Evolutionary conservation across 2,113 vertebrate genomes (phyloP).

Genomic region (Orcinus orca): DNA sequence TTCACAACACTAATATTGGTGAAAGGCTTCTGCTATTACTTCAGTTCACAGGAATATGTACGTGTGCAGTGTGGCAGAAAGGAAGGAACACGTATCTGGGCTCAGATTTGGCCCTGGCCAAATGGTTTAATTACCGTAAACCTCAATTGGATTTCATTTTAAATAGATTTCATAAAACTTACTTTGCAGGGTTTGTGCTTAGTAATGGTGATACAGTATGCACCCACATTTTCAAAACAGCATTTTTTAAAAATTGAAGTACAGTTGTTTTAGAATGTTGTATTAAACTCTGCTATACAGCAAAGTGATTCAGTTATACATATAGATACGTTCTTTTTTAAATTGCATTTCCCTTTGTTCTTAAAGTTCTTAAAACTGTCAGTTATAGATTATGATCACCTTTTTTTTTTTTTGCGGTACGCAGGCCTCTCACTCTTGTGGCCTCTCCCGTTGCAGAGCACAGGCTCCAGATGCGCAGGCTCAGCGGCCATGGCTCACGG

Average conservation of each 20-base stretch:
- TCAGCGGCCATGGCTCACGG: too few relatives aligned
- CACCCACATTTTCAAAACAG: not conserved
- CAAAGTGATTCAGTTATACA: not conserved
- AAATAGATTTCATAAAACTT: constrained; percentile 36
- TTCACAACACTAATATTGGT: not conserved
- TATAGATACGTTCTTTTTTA: not conserved
- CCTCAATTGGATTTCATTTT: constrained; percentile 29
- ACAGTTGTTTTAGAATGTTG: not conserved
- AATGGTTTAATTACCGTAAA: not conserved
- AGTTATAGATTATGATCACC: not conserved
- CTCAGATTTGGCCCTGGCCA: too few relatives aligned
- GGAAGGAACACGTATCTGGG: not conserved
- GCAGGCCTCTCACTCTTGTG: too few relatives aligned
- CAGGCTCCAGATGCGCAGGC: too few relatives aligned
- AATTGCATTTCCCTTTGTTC: not conserved
- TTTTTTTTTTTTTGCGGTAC: too few relatives aligned
- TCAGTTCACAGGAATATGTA: not conserved
- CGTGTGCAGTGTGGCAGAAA: not conserved
- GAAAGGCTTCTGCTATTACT: not conserved
- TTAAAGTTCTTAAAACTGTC: not conserved
- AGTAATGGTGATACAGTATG: not conserved
- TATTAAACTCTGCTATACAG: not conserved
- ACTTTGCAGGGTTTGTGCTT: not conserved
- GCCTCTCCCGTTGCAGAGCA: too few relatives aligned
- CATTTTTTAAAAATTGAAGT: not conserved